Evolutionary conservation across 2,113 vertebrate species (phyloP), one percentile per base, ranked within the genome.

Genomic region (Haplochromis burtoni): DNA sequence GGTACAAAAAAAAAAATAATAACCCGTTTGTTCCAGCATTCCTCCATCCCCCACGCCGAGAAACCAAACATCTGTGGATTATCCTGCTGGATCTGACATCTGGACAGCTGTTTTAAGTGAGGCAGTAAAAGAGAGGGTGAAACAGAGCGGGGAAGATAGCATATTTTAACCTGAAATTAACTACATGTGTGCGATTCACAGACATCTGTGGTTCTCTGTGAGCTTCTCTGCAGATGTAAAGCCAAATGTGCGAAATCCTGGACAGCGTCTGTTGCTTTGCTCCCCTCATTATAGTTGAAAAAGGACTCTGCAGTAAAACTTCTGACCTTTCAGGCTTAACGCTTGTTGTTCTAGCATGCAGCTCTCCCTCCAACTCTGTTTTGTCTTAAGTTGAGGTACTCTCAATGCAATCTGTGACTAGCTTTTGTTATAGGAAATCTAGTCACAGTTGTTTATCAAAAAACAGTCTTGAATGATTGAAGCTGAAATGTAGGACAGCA

Each of bases 31-130:
- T 87, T 85, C 76, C 53, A 88, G 55, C 81, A 26, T 88, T 54
- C 33, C 57, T 86, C 49, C 61, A 82, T 68, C 29, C 40, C 63
- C 84, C 55, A 40, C 21, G 35, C 81, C 24, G 76, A 86, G 85
- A 73, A 86, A 88, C 80, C 61, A 31, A 71, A 82, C 82, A 76
- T 91, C 85, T 91, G 87, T 47, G 84, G 88, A 89, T 94, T 90
- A 94, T 92, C 90, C 24, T 35, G 6, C 10, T 5, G 82, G 85
- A 88, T 90, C 92, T 92, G 57, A 82, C 83, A 87, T 88, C 81
- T 89, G 83, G 89, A 82, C 84, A 82, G 89, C 85, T 93, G 84
- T 90, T 89, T 86, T 17, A 31, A 78, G 54, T 53, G 53, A 83
- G 40, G 13, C 63, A 57, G 16, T 16, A 51, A 29, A 47, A 26